A percentile compares a stretch with the other conserved stretches of the same genome.
Conservation (phyloP, 2,113 vertebrate species). For the Psephotus haematonotus region DNA sequence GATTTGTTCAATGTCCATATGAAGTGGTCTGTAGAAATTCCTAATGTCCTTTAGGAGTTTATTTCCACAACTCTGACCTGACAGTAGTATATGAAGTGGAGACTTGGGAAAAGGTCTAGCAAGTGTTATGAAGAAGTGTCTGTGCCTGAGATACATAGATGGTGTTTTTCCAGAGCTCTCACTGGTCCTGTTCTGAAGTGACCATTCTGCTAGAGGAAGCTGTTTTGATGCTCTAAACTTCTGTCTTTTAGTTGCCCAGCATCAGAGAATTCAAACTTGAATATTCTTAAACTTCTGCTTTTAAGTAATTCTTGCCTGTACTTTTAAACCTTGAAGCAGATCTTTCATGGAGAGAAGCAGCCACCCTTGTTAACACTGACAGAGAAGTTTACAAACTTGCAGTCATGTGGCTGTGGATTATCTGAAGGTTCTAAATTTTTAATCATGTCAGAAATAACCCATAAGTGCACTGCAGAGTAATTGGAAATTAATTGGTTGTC, state of each 20-base stretch:
- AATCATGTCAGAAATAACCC: background rate
- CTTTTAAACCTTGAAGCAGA: background rate
- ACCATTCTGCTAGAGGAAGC: background rate
- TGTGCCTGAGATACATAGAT: background rate
- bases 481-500: background rate
- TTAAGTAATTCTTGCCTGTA: background rate
- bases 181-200: background rate
- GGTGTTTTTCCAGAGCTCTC: background rate
- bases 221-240: background rate
- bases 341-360: background rate
- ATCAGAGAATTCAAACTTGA: background rate
- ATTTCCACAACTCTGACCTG: background rate
- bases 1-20: background rate
- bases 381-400: background rate
- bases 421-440: background rate
- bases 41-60: background rate
- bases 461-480: background rate
- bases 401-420: background rate
- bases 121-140: background rate
- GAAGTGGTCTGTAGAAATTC: background rate
- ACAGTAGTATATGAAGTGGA: background rate
- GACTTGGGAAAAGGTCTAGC: background rate
- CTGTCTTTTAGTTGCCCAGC: background rate
- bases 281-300: background rate
- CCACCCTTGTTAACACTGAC: background rate